Conservation (phyloP, 2,797 vertebrate species). For the Geotrypetes seraphini region DNA sequence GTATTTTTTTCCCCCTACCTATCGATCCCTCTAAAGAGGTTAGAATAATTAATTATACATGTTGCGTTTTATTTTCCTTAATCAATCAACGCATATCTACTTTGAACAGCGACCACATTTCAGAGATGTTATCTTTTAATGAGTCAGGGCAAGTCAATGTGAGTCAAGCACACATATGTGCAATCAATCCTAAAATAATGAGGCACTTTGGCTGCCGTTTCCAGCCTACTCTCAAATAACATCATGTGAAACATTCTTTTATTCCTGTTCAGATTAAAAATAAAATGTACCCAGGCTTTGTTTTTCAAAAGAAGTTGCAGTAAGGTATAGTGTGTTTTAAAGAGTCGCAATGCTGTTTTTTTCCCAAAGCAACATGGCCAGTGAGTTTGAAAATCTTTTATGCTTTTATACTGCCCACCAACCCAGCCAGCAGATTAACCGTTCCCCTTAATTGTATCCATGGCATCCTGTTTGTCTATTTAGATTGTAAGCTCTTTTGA, state of each 20-base stretch:
- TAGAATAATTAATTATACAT: not conserved
- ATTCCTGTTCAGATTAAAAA: constrained; percentile 1
- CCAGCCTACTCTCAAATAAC: not conserved
- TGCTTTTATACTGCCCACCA: too few species aligned
- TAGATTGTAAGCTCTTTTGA: too few species aligned
- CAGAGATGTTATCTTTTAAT: constrained; percentile 13
- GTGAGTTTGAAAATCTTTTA: not conserved
- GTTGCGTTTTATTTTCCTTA: not conserved
- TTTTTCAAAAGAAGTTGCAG: too few species aligned
- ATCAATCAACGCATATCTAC: not conserved
- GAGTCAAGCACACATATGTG: not conserved
- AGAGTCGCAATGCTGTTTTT: not conserved
- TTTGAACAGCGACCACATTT: not conserved
- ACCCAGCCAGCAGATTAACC: too few species aligned
- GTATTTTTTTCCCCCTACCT: not conserved
- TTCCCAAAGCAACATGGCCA: not conserved
- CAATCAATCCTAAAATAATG: not conserved
- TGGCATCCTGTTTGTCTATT: too few species aligned
- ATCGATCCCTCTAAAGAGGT: not conserved
- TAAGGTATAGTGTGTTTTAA: not conserved
- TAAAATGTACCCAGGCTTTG: too few species aligned
- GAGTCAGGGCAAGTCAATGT: not conserved
- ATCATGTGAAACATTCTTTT: too few species aligned
- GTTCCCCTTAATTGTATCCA: too few species aligned
- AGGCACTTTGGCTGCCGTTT: not conserved